Evolutionary conservation across 1,140 invertebrate genomes (phyloP), one percentile per base, ranked within the genome.

Genomic region (Holotrichia oblita): DNA sequence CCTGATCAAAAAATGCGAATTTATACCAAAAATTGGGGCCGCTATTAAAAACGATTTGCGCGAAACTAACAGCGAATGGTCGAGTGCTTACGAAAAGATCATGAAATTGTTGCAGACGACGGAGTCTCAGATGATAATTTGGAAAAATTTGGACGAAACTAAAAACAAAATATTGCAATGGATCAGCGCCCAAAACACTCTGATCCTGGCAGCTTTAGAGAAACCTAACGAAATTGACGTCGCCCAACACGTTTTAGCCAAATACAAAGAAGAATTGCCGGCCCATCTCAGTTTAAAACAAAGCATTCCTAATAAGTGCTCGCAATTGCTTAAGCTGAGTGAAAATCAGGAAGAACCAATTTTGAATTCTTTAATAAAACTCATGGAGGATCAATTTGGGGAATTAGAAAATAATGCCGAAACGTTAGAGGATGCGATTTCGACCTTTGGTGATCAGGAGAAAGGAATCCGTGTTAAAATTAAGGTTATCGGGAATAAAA

Each of bases 61-160:
- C 2, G 87, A 88, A 20, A 88, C 91, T 10, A 90, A 93, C 81
- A 90, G 92, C 27, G 88, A 91, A n/a, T 97, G 95, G 92, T 92
- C 95, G 81, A 91, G 92, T 73, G 88, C 91, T 14, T 92, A 94
- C 82, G 91, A 93, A 78, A 90, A 92, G 79, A 89, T 93, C 3
- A 90, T 92, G 17, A 92, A 93, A 79, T 90, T 91, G 79, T 90
- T 92, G 10, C 93, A 97, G 86, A 92, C 92, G 69, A 91, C 95
- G 59, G 96, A 98, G 86, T 94, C 95, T 0, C 95, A 98, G 85
- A 88, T 94, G 0, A 93, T 96, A 6, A 93, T 98, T 72, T 98
- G 96, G 96, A 95, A 96, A 81, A 95, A 98, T 86, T 94, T 98
- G 6, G 93, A 96, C 77, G 94, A 95, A 80, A 91, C 93, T 0